phyloP scores from a whole-genome alignment of 2,888 invertebrate species.

The Pristionchus maxplancki region DNA sequence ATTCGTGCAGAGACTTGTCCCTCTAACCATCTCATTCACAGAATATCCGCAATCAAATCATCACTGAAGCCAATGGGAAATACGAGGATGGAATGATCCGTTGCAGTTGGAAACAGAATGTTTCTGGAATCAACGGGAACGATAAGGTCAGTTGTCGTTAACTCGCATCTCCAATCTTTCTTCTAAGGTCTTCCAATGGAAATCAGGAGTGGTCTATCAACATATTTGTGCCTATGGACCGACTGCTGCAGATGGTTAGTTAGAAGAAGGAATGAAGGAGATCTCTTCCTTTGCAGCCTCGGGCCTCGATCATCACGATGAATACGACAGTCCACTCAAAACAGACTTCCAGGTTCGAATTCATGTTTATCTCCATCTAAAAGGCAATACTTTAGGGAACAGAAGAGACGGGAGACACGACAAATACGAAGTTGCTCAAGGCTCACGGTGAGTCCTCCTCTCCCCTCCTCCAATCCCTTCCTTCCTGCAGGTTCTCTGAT shows the following conservation, averaged over 20 bases:
- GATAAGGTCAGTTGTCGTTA: background rate
- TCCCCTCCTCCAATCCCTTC: background rate
- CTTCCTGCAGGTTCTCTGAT: conserved; percentile 55
- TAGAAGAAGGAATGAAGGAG: background rate
- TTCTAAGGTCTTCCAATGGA: conserved; percentile 58
- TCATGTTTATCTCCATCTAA: background rate
- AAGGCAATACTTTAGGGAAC: conserved; percentile 13
- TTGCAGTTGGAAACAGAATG: conserved; percentile 41
- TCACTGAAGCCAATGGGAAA: background rate
- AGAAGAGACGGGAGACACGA: conserved; percentile 12
- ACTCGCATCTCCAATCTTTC: background rate
- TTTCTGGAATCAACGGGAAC: background rate
- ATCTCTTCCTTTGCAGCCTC: background rate
- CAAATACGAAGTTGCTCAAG: conserved; percentile 25
- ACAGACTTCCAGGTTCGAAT: background rate
- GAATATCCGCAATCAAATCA: background rate
- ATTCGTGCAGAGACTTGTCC: background rate
- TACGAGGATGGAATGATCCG: conserved; percentile 45
- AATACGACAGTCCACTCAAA: background rate
- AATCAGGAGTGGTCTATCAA: conserved; percentile 53
- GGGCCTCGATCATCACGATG: conserved; percentile 53
- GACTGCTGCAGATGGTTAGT: conserved; percentile 31
- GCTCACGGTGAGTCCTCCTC: conserved; percentile 47
- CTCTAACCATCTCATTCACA: background rate
- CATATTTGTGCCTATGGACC: conserved; percentile 58